Percentiles rank a stretch among this genome's conserved stretches.
Conservation (phyloP, 2,113 vertebrate species). For the Leucosticte australis region DNA sequence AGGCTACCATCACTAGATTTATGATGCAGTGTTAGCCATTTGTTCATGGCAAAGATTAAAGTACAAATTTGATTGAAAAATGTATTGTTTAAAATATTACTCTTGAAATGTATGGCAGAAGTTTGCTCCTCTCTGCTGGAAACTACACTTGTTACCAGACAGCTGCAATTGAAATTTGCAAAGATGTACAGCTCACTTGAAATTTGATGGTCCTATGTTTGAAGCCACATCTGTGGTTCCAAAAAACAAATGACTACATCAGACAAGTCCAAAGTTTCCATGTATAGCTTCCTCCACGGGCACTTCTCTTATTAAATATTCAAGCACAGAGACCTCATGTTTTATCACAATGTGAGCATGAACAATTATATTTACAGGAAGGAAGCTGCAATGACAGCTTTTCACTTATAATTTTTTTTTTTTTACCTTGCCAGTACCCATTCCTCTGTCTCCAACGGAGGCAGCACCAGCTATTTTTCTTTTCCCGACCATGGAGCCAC, state of each 20-base stretch:
- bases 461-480: background rate
- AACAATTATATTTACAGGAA: background rate
- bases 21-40: background rate
- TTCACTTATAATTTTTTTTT: background rate
- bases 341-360: background rate
- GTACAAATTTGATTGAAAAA: background rate
- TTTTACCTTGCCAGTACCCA: background rate
- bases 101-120: background rate
- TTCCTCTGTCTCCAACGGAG: background rate
- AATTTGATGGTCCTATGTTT: background rate
- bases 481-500: background rate
- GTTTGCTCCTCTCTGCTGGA: background rate
- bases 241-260: background rate
- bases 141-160: background rate
- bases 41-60: background rate
- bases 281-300: background rate
- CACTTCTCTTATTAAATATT: constrained; percentile 9
- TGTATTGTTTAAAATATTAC: background rate
- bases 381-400: background rate
- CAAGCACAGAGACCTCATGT: background rate
- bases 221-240: background rate
- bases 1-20: background rate
- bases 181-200: background rate
- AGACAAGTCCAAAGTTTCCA: background rate
- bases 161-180: background rate